phyloP scores from a whole-genome alignment of 2,113 vertebrate species.

The Scopus umbretta region DNA sequence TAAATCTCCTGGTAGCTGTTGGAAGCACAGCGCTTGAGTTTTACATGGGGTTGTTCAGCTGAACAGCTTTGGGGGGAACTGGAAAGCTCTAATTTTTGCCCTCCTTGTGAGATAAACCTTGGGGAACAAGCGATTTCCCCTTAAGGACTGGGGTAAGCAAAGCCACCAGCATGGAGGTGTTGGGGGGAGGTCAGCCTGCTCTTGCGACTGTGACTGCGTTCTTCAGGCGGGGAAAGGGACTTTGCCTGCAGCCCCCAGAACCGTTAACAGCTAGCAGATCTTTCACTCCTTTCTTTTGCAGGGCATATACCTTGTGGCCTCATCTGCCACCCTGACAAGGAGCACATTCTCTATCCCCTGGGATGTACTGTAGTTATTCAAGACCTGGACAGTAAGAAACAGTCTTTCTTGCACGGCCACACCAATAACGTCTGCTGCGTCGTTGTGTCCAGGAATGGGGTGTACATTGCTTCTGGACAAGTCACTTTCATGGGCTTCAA shows the following conservation, averaged over 20 bases:
- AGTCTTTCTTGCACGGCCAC: slow-evolving; percentile 85
- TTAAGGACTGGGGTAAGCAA: too few relatives aligned
- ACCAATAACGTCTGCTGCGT: slow-evolving; percentile 86
- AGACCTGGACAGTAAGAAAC: slow-evolving; percentile 73
- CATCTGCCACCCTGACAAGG: slow-evolving; percentile 80
- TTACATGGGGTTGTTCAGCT: background rate
- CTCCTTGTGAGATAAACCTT: background rate
- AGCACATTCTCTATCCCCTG: slow-evolving; percentile 86
- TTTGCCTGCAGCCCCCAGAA: background rate
- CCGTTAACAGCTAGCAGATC: background rate
- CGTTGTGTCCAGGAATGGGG: slow-evolving; percentile 76
- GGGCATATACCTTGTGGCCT: slow-evolving; percentile 81
- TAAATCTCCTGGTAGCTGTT: background rate
- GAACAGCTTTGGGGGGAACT: background rate
- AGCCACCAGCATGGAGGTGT: background rate
- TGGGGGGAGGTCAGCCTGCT: background rate
- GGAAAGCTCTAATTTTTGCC: background rate
- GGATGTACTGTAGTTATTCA: slow-evolving; percentile 84
- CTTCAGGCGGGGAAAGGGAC: too few relatives aligned
- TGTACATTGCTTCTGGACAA: slow-evolving; percentile 85
- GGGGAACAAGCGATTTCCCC: background rate
- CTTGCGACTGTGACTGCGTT: background rate
- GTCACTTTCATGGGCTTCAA: slow-evolving; percentile 86
- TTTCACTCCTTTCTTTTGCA: slow-evolving; percentile 32
- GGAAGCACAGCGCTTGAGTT: background rate